Base-by-base conservation (phyloP, 2,113 vertebrate species). In the Prionailurus viverrinus region DNA sequence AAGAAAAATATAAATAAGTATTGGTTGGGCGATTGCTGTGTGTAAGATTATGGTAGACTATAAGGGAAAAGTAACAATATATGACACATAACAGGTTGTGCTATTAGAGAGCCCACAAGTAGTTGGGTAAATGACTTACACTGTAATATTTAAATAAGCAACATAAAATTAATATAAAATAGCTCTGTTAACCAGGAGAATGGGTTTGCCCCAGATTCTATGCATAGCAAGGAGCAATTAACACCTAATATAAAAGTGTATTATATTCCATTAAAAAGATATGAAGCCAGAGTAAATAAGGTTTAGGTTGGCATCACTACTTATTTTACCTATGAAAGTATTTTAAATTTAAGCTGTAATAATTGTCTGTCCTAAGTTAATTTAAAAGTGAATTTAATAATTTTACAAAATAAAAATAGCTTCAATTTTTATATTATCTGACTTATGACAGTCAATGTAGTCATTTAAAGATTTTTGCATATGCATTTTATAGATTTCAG, bases 281-380 rank as follows among this genome's bases (percentile, higher is more conserved):
- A 93, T 66, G 91, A 98, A 79, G 94, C 97, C 98, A 98, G 87
- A 97, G 96, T 98, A 98, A 96, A 97, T 97, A 98, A 97, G 91
- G 96, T 98, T 98, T 85, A 89, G 78, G 94, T 98, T 99, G 98
- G 99, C 99, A 98, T 94, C 94, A 96, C 84, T 97, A 98, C 98
- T 99, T 99, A 99, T 97, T 97, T 98, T 99, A 99, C 98, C 33
- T 76, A 16, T 82, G 27, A 51, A 61, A 61, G 18, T 69, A 53
- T 21, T 78, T 69, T 88, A 29, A 65, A 82, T 66, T 73, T 87
- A 53, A 79, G 4, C 11, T 55, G 0, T 48, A 83, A 55, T 48
- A 66, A 55, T 19, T 80, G 4, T 82, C 41, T 76, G 7, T 19
- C 19, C 18, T n/a, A 51, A 41, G 5, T 31, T 82, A 63, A 91